These are phyloP conservation scores for Heterodera carotae DNA, from an alignment of 1,140 invertebrate species.

Conservation along the genomic window DNA sequence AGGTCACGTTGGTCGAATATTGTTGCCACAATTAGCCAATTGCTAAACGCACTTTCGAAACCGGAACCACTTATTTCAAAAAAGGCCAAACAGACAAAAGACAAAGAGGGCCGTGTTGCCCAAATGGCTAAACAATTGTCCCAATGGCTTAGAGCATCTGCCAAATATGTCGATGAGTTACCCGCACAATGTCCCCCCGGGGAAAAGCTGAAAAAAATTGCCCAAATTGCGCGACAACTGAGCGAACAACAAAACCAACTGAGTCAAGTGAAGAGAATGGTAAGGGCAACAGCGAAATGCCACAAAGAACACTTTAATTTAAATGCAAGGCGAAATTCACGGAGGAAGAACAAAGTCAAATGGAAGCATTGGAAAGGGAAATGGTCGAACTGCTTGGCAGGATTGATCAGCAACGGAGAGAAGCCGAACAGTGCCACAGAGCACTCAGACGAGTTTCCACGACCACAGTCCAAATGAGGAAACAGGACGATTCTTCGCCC, in stretches of 20 bases:
- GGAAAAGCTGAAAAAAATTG: constrained; percentile 23
- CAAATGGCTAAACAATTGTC: constrained; percentile 31
- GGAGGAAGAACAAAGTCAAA: constrained; percentile 4
- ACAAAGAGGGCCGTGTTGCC: constrained; percentile 5
- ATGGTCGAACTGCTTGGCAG: constrained; percentile 21
- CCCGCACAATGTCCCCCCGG: constrained; percentile 19
- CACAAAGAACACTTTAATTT: background rate
- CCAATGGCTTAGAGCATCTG: constrained; percentile 23
- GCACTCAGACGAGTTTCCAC: constrained; percentile 7
- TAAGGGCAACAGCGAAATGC: background rate
- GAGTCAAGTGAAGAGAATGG: constrained; percentile 28
- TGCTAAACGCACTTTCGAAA: constrained; percentile 51
- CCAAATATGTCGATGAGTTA: constrained; percentile 26
- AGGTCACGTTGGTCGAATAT: constrained; percentile 41
- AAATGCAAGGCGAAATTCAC: constrained; percentile 6
- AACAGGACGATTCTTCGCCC: background rate
- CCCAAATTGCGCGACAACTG: constrained; percentile 32
- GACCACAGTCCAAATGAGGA: constrained; percentile 24
- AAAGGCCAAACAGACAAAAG: constrained; percentile 16
- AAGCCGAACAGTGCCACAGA: constrained; percentile 2
- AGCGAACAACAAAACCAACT: constrained; percentile 33
- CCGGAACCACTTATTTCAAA: constrained; percentile 42
- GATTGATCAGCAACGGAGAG: constrained; percentile 10
- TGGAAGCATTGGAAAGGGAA: constrained; percentile 15
- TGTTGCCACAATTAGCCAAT: constrained; percentile 55